Evolutionary conservation across 2,888 invertebrate genomes (phyloP).

Genomic region (Dugesia japonica): DNA sequence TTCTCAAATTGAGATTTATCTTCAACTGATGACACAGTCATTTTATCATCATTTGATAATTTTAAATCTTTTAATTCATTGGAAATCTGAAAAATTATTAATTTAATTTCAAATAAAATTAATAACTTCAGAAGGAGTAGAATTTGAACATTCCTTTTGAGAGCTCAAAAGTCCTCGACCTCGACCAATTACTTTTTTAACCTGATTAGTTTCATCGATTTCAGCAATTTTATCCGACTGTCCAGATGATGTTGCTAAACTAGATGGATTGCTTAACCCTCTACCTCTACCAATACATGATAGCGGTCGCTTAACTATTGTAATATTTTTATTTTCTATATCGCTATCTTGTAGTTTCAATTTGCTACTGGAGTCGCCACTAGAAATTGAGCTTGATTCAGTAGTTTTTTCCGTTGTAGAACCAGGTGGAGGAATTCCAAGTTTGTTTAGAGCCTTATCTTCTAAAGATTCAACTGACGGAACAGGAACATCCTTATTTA

Average conservation of each 20-base stretch:
- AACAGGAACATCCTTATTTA: neutral
- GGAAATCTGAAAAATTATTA: neutral
- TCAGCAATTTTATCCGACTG: neutral
- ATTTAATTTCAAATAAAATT: neutral
- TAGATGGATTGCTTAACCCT: neutral
- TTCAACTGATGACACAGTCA: neutral
- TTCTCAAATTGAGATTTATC: neutral
- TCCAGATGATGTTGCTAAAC: neutral
- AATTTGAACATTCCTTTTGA: neutral
- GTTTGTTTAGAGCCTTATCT: neutral
- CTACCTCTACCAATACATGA: neutral
- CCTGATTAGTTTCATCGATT: neutral
- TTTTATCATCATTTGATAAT: neutral
- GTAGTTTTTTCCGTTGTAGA: neutral
- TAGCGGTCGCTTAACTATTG: neutral
- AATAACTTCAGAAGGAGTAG: neutral
- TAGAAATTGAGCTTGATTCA: neutral
- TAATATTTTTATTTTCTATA: neutral
- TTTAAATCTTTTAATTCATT: neutral
- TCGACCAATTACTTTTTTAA: neutral
- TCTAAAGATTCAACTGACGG: neutral
- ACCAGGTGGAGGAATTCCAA: neutral
- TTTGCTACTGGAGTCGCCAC: neutral
- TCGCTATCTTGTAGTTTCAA: neutral
- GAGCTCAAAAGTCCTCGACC: neutral